Conservation (phyloP, 2,888 invertebrate species). For the Tiliacea citrago region DNA sequence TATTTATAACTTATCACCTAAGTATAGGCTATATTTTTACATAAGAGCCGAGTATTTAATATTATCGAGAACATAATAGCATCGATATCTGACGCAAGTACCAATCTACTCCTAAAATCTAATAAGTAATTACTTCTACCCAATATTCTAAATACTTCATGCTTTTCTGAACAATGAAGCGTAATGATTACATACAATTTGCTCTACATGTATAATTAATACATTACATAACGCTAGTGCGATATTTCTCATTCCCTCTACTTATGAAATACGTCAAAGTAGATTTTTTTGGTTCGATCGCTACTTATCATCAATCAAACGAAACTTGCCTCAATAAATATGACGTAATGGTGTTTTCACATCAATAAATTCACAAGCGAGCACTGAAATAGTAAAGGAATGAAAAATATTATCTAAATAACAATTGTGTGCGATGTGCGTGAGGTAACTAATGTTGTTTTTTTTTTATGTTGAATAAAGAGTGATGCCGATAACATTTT, state of each 20-base stretch:
- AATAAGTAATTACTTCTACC: conserved; percentile 42
- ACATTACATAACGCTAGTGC: conserved; percentile 56
- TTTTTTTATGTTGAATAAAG: conserved; percentile 25
- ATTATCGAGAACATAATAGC: conserved; percentile 3
- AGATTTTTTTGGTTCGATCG: conserved; percentile 62
- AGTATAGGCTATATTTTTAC: too few species aligned
- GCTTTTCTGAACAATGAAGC: conserved; percentile 56
- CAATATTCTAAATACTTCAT: conserved; percentile 57
- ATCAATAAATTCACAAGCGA: conserved; percentile 79
- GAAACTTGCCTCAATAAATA: conserved; percentile 77
- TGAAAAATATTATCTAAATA: conserved; percentile 79
- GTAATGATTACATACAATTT: conserved; percentile 50
- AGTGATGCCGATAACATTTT: conserved; percentile 27
- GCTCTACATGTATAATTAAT: conserved; percentile 54
- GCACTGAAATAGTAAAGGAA: conserved; percentile 85
- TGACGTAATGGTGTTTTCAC: conserved; percentile 73
- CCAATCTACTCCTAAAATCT: conserved; percentile 50
- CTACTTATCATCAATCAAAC: conserved; percentile 70
- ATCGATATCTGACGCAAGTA: conserved; percentile 18
- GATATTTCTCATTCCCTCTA: conserved; percentile 80
- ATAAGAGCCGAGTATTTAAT: conserved; percentile 16
- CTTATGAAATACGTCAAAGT: conserved; percentile 65
- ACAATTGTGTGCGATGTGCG: conserved; percentile 31
- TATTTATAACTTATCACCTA: too few species aligned
- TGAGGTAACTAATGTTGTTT: conserved; percentile 38